Base-by-base conservation (phyloP, 2,113 vertebrate genomes). In the Butorides virescens region DNA sequence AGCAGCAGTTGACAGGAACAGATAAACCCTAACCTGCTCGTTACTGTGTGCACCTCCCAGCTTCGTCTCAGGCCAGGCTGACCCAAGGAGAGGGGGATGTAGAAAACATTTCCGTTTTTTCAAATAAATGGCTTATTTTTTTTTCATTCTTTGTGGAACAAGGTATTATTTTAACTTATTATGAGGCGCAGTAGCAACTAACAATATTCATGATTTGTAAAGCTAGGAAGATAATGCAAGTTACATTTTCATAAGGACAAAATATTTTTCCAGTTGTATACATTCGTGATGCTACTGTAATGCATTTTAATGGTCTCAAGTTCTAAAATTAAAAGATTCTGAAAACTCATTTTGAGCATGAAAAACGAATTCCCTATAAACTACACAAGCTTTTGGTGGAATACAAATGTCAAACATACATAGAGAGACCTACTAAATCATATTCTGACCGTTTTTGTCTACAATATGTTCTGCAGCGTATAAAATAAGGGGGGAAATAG, bases 1-100 rank as follows among this genome's bases (percentile, higher is more conserved):
- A 95, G 75, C 59, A 86, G 92, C 82, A 86, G 78, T 58, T 72
- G 88, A 67, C 80, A 93, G 92, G 75, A 96, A 21, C 47, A 84
- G 88, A 91, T 85, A 95, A 96, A 93, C 49, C 3, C 0, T 62
- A 84, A 88, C 76, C 66, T n/a, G 37, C 83, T 72, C 26, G 23
- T 72, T 81, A 44, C 65, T 59, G 20, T 5, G 42, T 39, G 63
- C 37, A 71, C 52, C 49, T 94, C 65, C 56, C 65, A 37, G 52
- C 39, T 59, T 74, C 90, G 15, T 5, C 52, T 65, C 61, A 62
- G 61, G 47, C 56, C 66, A 37, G 46, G 62, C 34, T 86, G 88
- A 68, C 61, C n/a, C 12, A 20, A 77, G 44, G 36, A 67, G 15
- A 27, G 71, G 52, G 13, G 16, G 13, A 46, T 32, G 27, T 19